These are phyloP conservation scores for Rhinolophus ferrumequinum DNA, from an alignment of 2,113 vertebrate species.

Conservation along the genomic window DNA sequence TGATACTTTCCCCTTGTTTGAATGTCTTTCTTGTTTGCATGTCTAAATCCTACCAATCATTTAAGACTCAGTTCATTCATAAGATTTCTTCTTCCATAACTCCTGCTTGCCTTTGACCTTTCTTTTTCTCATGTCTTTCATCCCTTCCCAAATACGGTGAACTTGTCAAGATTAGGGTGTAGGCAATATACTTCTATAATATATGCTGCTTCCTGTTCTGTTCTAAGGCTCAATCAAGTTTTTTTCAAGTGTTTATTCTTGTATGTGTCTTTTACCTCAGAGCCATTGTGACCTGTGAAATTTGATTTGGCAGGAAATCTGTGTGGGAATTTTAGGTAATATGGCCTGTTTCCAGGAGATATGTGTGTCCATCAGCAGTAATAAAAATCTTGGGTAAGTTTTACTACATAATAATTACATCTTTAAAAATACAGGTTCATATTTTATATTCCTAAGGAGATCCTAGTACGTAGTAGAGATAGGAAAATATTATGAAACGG, in stretches of 20 bases:
- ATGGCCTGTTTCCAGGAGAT: slow-evolving; percentile 97
- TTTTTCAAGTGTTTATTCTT: slow-evolving; percentile 45
- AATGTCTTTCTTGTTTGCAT: not conserved
- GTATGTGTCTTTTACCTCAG: slow-evolving; percentile 23
- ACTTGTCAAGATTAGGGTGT: not conserved
- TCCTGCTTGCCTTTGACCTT: not conserved
- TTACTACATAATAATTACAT: not conserved
- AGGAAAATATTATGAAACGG: not conserved
- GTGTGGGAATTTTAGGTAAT: slow-evolving; percentile 97
- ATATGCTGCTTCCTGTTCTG: not conserved
- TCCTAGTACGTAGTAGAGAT: not conserved
- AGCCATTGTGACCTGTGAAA: slow-evolving; percentile 64
- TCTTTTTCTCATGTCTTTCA: not conserved
- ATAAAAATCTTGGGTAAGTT: slow-evolving; percentile 93
- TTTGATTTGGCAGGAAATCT: slow-evolving; percentile 93
- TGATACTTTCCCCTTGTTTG: not conserved
- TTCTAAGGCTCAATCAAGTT: not conserved
- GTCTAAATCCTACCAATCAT: not conserved
- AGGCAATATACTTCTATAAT: not conserved
- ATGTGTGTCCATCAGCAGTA: slow-evolving; percentile 92
- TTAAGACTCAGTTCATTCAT: not conserved
- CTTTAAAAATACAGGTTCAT: not conserved
- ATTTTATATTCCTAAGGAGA: not conserved
- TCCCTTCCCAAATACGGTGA: not conserved
- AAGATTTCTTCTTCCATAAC: not conserved